Conservation (phyloP, 2,888 invertebrate species). For the Trissonchulus latispiculum region DNA sequence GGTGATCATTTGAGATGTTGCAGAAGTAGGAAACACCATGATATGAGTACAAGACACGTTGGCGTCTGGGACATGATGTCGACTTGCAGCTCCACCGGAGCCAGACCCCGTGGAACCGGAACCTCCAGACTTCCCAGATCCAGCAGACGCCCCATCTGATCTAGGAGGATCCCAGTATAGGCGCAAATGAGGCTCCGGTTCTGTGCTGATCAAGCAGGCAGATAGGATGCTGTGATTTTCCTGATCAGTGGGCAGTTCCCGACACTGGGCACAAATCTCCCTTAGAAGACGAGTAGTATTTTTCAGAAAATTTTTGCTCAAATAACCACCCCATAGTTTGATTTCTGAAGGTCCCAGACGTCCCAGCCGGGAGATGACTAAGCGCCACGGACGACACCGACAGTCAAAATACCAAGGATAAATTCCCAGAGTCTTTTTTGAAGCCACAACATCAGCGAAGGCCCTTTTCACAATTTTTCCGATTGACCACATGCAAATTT, state of each 20-base stretch:
- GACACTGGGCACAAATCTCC: conserved; percentile 71
- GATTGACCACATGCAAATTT: conserved; percentile 64
- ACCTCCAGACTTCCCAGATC: conserved; percentile 35
- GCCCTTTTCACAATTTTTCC: background rate
- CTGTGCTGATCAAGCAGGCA: conserved; percentile 92
- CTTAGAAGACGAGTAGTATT: background rate
- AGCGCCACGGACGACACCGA: conserved; percentile 78
- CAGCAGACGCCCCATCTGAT: conserved; percentile 37
- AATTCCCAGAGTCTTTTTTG: conserved; percentile 94
- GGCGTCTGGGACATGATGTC: too few species aligned
- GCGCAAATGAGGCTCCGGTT: conserved; percentile 73
- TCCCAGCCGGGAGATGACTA: conserved; percentile 90
- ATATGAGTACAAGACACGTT: conserved; percentile 78
- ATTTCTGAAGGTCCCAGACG: conserved; percentile 95
- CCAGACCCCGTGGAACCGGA: background rate
- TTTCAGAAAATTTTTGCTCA: conserved; percentile 33
- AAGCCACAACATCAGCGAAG: conserved; percentile 40
- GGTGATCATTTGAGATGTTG: conserved; percentile 66
- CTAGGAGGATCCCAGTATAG: conserved; percentile 45
- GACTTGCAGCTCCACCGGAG: too few species aligned
- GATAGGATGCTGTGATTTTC: conserved; percentile 84
- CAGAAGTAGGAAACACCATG: conserved; percentile 92
- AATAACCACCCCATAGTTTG: conserved; percentile 52
- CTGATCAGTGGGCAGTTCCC: conserved; percentile 62
- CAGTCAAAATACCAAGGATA: conserved; percentile 83